phyloP scores from a whole-genome alignment of 2,888 invertebrate genomes.

The Lepidonotus clava region DNA sequence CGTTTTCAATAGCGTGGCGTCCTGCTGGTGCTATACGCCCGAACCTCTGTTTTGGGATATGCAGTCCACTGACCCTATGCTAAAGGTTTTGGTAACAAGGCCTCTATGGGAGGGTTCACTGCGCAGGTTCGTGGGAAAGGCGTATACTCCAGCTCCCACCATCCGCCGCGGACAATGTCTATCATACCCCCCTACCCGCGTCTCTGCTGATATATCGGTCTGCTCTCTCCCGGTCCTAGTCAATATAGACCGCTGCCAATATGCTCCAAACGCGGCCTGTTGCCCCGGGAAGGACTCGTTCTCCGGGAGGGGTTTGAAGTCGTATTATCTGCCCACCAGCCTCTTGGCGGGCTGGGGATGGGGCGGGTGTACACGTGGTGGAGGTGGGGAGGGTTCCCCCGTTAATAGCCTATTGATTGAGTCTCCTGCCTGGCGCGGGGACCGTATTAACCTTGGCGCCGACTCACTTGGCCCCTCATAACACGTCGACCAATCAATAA shows the following conservation, averaged over 20 bases:
- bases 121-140: too few relatives aligned
- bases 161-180: too few relatives aligned
- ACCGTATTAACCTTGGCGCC: not conserved
- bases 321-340: not conserved
- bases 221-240: not conserved
- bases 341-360: not conserved
- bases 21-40: too few relatives aligned
- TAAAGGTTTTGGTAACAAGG: too few relatives aligned
- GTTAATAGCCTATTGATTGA: slow-evolving; percentile 36
- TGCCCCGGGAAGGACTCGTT: not conserved
- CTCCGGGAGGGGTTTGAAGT: not conserved
- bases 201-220: not conserved
- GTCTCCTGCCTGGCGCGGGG: not conserved
- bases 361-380: not conserved
- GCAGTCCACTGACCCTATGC: too few relatives aligned
- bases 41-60: too few relatives aligned
- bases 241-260: not conserved
- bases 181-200: not conserved
- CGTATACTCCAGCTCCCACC: too few relatives aligned
- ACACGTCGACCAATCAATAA: slow-evolving; percentile 1
- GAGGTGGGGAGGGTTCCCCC: not conserved
- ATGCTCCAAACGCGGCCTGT: not conserved
- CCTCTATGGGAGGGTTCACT: too few relatives aligned
- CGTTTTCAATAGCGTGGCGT: too few relatives aligned
- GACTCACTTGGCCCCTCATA: slow-evolving; percentile 18